Percentiles rank a stretch among this genome's conserved stretches.
Conservation (phyloP, 92 coral and sea anemone species). For the Anthopleura xanthogrammica region DNA sequence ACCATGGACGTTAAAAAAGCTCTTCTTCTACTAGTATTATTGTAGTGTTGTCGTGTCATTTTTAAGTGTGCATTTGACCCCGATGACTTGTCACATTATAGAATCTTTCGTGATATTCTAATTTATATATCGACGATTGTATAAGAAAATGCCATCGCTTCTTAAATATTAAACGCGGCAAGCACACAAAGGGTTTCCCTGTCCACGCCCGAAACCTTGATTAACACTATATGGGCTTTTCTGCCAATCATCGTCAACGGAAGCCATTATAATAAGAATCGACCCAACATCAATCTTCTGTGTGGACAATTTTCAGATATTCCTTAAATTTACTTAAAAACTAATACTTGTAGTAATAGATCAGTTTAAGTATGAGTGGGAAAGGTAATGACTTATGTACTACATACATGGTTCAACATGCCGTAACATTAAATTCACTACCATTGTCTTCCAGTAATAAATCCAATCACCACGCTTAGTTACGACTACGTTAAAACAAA, state of each 20-base stretch:
- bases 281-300: not conserved
- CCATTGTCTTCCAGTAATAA: too few relatives aligned
- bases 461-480: too few relatives aligned
- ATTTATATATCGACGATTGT: not conserved
- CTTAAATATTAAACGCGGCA: not conserved
- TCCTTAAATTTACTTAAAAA: too few relatives aligned
- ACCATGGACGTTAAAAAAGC: too few relatives aligned
- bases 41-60: not conserved
- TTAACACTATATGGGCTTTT: not conserved
- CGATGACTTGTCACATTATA: not conserved
- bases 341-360: too few relatives aligned
- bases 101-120: conserved; percentile 2
- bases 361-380: too few relatives aligned
- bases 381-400: too few relatives aligned
- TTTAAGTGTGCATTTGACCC: conserved; percentile 1
- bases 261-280: not conserved
- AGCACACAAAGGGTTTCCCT: conserved; percentile 4
- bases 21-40: not conserved
- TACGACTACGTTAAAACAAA: not conserved
- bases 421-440: too few relatives aligned
- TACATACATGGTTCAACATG: too few relatives aligned
- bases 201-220: not conserved
- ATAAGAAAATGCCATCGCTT: not conserved
- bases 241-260: not conserved
- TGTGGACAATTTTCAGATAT: too few relatives aligned